Evolutionary conservation across 2,797 vertebrate genomes (phyloP).

Genomic region (Hozukius guyotensis): DNA sequence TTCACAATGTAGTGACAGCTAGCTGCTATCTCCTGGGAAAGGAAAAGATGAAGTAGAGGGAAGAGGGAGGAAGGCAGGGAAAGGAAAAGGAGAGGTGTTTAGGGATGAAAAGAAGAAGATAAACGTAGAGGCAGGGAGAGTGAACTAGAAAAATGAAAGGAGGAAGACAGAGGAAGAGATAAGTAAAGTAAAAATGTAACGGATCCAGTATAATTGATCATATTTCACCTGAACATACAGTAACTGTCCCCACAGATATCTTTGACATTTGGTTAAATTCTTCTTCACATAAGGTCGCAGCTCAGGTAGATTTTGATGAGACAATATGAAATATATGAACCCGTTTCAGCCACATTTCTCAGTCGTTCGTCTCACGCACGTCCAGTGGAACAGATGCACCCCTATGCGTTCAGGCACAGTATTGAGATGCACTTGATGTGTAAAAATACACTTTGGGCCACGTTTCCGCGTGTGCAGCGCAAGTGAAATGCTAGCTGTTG

Average conservation of each 20-base stretch:
- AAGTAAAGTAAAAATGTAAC: neutral
- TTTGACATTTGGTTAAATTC: neutral
- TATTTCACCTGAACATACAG: neutral
- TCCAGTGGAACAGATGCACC: neutral
- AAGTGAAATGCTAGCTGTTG: too few relatives aligned
- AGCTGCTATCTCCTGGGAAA: constrained; percentile 11
- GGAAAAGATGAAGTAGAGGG: neutral
- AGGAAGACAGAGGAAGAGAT: neutral
- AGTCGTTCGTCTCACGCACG: neutral
- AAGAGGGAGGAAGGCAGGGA: neutral
- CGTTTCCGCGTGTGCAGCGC: too few relatives aligned
- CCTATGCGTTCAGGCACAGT: too few relatives aligned
- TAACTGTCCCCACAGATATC: neutral
- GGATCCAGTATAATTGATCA: neutral
- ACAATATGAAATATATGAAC: neutral
- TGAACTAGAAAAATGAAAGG: neutral
- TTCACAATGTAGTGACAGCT: constrained; percentile 17
- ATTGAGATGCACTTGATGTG: too few relatives aligned
- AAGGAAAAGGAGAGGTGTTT: neutral
- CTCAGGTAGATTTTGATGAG: neutral
- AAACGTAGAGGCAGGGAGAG: neutral
- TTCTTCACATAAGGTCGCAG: neutral
- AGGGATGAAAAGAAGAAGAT: constrained; percentile 3
- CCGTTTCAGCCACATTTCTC: neutral
- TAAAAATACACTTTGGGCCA: too few relatives aligned